phyloP scores from a whole-genome alignment of 2,797 vertebrate species.

The Gila robusta region DNA sequence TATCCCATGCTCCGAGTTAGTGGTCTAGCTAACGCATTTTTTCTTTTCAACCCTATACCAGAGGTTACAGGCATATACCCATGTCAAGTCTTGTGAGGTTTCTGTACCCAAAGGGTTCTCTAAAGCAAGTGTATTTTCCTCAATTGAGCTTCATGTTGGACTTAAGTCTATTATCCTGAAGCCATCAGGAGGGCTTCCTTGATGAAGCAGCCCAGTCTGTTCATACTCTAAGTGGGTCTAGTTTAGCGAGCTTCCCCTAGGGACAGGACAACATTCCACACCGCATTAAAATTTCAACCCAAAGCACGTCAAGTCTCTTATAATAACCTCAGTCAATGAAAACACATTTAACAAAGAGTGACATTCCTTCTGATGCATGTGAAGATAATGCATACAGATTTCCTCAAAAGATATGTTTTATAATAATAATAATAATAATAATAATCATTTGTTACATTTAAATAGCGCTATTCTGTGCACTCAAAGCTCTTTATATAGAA shows the following conservation, averaged over 20 bases:
- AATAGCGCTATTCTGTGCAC: too few species aligned
- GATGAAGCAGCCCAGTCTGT: not conserved
- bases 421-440: too few species aligned
- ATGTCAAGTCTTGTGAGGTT: not conserved
- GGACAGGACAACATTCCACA: not conserved
- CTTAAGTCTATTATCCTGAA: not conserved
- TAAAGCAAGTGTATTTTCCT: not conserved
- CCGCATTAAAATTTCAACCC: not conserved
- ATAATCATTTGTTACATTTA: too few species aligned
- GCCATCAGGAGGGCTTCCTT: not conserved
- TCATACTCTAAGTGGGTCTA: not conserved
- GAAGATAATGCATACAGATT: not conserved
- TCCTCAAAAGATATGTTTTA: too few species aligned
- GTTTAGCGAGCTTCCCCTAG: not conserved
- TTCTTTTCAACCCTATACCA: not conserved
- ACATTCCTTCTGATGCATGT: not conserved
- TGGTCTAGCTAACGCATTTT: not conserved
- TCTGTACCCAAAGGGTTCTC: not conserved
- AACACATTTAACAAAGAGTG: not conserved
- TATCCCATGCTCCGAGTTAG: not conserved
- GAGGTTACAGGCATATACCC: not conserved
- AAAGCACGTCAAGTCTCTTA: conserved; percentile 3
- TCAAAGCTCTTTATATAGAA: too few species aligned
- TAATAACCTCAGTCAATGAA: conserved; percentile 4
- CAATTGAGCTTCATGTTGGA: not conserved